Evolutionary conservation across 2,888 invertebrate species (phyloP).

Genomic region (Argyresthia goedartella): DNA sequence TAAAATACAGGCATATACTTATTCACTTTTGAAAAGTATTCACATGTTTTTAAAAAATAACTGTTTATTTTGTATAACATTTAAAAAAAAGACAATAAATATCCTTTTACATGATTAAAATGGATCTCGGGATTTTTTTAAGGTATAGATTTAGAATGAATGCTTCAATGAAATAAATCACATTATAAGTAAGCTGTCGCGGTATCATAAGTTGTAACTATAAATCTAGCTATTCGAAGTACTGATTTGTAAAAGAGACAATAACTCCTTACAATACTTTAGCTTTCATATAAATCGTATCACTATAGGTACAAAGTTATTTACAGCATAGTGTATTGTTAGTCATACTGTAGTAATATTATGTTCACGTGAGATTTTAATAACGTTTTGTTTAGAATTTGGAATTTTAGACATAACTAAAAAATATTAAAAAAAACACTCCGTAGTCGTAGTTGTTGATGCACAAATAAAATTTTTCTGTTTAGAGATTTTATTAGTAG

Average conservation of each 20-base stretch:
- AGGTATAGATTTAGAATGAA: too few relatives aligned
- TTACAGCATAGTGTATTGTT: neutral
- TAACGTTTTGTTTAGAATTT: neutral
- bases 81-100: too few relatives aligned
- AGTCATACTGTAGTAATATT: neutral
- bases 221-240: neutral
- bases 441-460: conserved; percentile 57
- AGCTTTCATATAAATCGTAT: neutral
- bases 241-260: neutral
- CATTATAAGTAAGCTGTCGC: too few relatives aligned
- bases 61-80: too few relatives aligned
- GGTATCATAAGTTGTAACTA: too few relatives aligned
- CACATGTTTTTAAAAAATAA: too few relatives aligned
- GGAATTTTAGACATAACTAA: conserved; percentile 20
- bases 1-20: too few relatives aligned
- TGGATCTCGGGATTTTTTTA: too few relatives aligned
- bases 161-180: too few relatives aligned
- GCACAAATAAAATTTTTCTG: conserved; percentile 54
- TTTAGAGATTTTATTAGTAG: conserved; percentile 33
- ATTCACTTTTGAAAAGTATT: too few relatives aligned
- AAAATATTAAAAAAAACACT: conserved; percentile 35
- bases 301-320: neutral
- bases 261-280: conserved; percentile 1
- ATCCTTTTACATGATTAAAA: too few relatives aligned
- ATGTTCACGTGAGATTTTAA: neutral